Evolutionary conservation across 1,140 invertebrate species (phyloP).

Genomic region (Liolophura sinensis): DNA sequence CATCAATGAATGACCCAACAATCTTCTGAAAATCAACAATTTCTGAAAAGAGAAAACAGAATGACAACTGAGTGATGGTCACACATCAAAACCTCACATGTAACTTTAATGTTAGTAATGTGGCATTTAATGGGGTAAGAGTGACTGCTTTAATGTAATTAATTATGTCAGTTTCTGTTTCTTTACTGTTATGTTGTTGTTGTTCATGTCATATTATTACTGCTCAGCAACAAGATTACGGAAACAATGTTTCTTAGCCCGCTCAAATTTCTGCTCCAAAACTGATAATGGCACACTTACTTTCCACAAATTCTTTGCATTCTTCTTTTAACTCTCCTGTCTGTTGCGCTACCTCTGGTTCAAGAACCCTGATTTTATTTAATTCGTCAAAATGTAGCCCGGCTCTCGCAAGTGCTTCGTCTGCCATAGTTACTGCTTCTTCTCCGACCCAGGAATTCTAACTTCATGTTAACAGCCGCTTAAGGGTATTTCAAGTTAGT

Average conservation of each 20-base stretch:
- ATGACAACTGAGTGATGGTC: background rate
- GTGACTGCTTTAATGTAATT: background rate
- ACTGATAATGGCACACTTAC: conserved; percentile 63
- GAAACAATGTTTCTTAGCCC: background rate
- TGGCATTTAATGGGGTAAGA: background rate
- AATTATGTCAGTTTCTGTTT: background rate
- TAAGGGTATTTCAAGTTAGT: no score
- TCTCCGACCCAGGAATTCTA: no score
- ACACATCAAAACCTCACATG: no score
- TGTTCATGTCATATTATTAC: no score
- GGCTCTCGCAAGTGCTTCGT: conserved; percentile 73
- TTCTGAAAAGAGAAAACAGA: conserved; percentile 64
- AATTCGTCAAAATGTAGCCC: conserved; percentile 86
- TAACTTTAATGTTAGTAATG: no score
- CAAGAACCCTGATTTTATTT: conserved; percentile 80
- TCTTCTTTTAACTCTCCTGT: conserved; percentile 79
- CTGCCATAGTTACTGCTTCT: conserved; percentile 62
- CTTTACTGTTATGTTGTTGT: no score
- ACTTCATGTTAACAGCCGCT: no score
- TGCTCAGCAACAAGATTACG: background rate
- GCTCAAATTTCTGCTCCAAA: background rate
- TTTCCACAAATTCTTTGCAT: conserved; percentile 79
- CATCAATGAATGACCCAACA: conserved; percentile 73
- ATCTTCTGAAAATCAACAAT: conserved; percentile 79
- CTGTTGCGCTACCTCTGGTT: conserved; percentile 75